Base-by-base conservation (phyloP, 2,888 invertebrate species). In the Plebejus melissa region DNA sequence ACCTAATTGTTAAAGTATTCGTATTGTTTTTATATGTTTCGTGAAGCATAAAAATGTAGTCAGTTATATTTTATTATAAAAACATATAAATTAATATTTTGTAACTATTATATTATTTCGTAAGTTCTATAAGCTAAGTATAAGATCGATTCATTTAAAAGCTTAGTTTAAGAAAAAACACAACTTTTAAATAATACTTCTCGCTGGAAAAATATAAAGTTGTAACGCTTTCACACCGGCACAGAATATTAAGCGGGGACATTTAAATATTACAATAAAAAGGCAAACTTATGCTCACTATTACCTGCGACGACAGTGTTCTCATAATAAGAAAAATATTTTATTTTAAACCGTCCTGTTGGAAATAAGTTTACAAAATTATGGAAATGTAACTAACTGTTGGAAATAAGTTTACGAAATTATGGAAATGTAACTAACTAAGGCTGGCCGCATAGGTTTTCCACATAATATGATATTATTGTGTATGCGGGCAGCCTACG, bases 231-330 rank as follows among this genome's bases (percentile, higher is more conserved):
- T 71, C 28, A 46, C 71, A 41, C 11, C 71, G 28, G 71, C 71
- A 7, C 46, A 41, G 71, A 71, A 71, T 71, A 71, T 71, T 71
- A 71, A 22, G 71, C 16, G 71, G 22, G 46, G n/a, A 46, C 28
- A 46, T 71, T 71, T 71, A 46, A 71, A 71, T 71, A 71, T 41
- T 50, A 28, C 41, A 71, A 71, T 46, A 46, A 71, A 46, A 71
- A 71, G 22, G 71, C 41, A 28, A 71, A 71, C 22, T 71, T 5
- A 65, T 65, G 65, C 4, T 32, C 16, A n/a, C n/a, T 28, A 3
- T 60, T 60, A 65, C 65, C 32, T 65, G 32, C 32, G 32, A 4
- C 65, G 32, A 32, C 32, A 65, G 13, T 9, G 28, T 5, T 32
- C 32, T 32, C 32, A 32, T 36, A 32, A 65, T 65, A 36, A 65